phyloP scores from a whole-genome alignment of 35 echinoderm and acorn worm genomes.

The Ophiothrix spiculata region DNA sequence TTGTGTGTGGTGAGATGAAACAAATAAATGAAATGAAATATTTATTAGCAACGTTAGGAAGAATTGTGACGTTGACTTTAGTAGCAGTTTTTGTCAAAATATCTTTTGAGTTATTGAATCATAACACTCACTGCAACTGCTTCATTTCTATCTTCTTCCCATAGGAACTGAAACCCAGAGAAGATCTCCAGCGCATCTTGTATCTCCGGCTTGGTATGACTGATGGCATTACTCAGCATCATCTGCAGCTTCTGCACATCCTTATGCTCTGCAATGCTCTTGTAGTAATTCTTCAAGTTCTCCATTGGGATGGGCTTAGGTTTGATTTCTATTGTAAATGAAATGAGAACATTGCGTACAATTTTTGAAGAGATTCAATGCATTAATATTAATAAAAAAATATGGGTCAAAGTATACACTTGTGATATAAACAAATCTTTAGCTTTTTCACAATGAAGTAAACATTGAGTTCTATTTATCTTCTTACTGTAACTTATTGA shows the following conservation, averaged over 20 bases:
- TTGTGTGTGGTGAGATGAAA: too few species aligned
- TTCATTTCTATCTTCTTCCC: constrained; percentile 93
- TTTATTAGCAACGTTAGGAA: not conserved
- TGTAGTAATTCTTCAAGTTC: constrained; percentile 93
- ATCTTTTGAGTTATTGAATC: too few species aligned
- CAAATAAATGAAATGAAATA: too few species aligned
- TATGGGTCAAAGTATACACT: too few species aligned
- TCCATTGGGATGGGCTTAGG: constrained; percentile 70
- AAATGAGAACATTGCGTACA: not conserved
- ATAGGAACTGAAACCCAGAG: constrained; percentile 82
- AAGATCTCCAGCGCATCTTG: constrained; percentile 82
- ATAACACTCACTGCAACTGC: constrained; percentile 64
- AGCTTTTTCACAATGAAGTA: too few species aligned
- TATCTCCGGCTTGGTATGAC: constrained; percentile 81
- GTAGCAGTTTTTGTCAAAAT: too few species aligned
- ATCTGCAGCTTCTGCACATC: constrained; percentile 95
- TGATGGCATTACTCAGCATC: constrained; percentile 96
- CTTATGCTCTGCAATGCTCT: constrained; percentile 98
- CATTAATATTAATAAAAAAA: too few species aligned
- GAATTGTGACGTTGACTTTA: too few species aligned
- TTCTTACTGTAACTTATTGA: too few species aligned
- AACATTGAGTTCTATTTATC: too few species aligned
- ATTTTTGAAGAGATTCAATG: too few species aligned
- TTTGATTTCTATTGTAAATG: constrained; percentile 7
- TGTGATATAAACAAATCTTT: too few species aligned